Evolutionary conservation across 92 coral and sea anemone genomes (phyloP).

Genomic region (Parazoanthus swiftii): DNA sequence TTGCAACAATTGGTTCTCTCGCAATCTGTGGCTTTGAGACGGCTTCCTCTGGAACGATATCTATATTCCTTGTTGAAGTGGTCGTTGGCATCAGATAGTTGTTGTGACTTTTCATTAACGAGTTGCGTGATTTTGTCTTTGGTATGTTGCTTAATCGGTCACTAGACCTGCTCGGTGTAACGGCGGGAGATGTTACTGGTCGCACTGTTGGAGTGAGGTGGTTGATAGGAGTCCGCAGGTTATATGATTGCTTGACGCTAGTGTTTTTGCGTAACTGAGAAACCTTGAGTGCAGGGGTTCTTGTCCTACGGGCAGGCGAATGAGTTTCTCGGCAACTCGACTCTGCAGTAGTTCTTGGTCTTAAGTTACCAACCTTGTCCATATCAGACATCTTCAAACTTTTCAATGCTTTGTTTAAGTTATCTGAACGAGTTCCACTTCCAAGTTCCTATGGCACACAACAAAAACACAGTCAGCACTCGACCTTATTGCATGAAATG

Average conservation of each 20-base stretch:
- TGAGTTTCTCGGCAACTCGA: background rate
- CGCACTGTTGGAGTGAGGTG: constrained; percentile 9
- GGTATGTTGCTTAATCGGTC: constrained; percentile 10
- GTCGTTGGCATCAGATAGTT: constrained; percentile 9
- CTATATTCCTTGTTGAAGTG: constrained; percentile 4
- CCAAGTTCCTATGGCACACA: constrained; percentile 22
- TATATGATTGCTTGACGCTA: constrained; percentile 26
- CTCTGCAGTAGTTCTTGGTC: constrained; percentile 40
- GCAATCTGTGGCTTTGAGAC: background rate
- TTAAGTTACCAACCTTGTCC: constrained; percentile 33
- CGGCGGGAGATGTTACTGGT: constrained; percentile 31
- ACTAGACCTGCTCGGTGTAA: constrained; percentile 21
- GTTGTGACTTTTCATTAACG: background rate
- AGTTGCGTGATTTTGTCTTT: constrained; percentile 8
- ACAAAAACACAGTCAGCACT: background rate
- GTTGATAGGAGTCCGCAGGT: constrained; percentile 16
- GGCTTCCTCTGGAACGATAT: constrained; percentile 6
- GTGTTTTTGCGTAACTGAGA: constrained; percentile 18
- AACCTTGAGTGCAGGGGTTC: constrained; percentile 22
- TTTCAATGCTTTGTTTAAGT: constrained; percentile 42
- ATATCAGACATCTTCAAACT: constrained; percentile 40
- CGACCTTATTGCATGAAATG: background rate
- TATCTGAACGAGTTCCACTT: constrained; percentile 1
- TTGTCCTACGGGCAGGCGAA: constrained; percentile 22
- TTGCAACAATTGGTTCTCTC: background rate